phyloP scores from a whole-genome alignment of 2,797 vertebrate species.

The Nothura maculosa region DNA sequence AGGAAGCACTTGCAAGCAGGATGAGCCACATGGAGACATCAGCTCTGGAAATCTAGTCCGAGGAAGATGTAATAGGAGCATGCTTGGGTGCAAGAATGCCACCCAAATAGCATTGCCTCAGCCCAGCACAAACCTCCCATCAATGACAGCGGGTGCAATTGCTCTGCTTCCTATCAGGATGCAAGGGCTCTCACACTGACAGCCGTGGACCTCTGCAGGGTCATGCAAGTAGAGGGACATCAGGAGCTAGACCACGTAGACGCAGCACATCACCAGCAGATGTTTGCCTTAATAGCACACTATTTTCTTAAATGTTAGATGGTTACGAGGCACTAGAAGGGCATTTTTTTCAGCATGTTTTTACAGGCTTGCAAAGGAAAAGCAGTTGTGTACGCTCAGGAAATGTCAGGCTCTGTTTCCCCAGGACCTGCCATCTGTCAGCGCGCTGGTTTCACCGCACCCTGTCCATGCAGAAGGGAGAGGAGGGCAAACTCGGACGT shows the following conservation, averaged over 20 bases:
- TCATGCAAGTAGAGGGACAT: accelerated
- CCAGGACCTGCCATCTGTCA: background rate
- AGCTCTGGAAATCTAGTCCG: background rate
- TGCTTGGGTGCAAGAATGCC: background rate
- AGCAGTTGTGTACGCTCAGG: background rate
- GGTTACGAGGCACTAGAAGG: background rate
- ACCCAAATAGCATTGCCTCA: background rate
- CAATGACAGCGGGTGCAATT: background rate
- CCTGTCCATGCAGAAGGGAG: accelerated
- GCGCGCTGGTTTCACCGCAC: background rate
- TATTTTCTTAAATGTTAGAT: background rate
- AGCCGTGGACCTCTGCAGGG: accelerated
- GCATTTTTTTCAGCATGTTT: background rate
- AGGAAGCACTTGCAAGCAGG: background rate
- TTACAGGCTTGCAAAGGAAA: background rate
- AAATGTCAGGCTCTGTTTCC: background rate
- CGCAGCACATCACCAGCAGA: background rate
- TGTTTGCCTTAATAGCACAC: background rate
- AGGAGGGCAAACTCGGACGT: accelerated
- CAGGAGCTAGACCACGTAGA: background rate
- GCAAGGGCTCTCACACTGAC: background rate
- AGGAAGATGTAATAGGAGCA: background rate
- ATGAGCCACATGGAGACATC: background rate
- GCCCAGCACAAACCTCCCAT: background rate
- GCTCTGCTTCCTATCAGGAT: background rate